phyloP scores from a whole-genome alignment of 2,113 vertebrate species.

The Meriones unguiculatus region DNA sequence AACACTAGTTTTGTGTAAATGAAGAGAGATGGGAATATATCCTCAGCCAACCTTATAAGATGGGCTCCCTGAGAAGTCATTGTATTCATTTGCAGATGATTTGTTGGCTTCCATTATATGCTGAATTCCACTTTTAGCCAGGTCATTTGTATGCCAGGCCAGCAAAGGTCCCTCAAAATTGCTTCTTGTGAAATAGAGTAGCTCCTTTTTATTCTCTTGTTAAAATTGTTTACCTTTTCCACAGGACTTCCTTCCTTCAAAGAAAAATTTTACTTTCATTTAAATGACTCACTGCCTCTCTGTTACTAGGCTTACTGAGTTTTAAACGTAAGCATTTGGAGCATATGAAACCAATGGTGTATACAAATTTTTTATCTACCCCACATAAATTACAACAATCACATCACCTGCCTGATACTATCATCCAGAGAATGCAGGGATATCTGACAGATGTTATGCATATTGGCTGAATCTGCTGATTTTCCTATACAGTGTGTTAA shows the following conservation, averaged over 20 bases:
- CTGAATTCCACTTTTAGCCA: not conserved
- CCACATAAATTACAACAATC: constrained; percentile 12
- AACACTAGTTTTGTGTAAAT: not conserved
- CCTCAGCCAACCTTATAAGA: not conserved
- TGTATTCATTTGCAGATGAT: not conserved
- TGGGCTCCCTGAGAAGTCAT: not conserved
- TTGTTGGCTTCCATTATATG: constrained; percentile 18
- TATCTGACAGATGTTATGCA: not conserved
- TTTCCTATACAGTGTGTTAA: not conserved
- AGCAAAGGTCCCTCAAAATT: not conserved
- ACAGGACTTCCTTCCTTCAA: constrained; percentile 28
- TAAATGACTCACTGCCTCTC: constrained; percentile 8
- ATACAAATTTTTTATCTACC: constrained; percentile 31
- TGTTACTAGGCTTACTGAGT: constrained; percentile 7
- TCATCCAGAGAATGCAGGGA: not conserved
- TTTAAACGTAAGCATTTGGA: constrained; percentile 55
- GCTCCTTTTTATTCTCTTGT: constrained; percentile 31
- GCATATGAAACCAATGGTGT: constrained; percentile 8
- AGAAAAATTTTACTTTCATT: constrained; percentile 51
- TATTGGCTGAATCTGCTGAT: constrained; percentile 2
- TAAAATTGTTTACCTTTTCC: constrained; percentile 52
- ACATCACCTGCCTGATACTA: not conserved
- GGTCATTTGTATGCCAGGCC: not conserved
- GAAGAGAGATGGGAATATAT: not conserved
- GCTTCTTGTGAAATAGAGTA: constrained; percentile 31